Conservation (phyloP, 2,113 vertebrate genomes). For the Tympanuchus pallidicinctus region DNA sequence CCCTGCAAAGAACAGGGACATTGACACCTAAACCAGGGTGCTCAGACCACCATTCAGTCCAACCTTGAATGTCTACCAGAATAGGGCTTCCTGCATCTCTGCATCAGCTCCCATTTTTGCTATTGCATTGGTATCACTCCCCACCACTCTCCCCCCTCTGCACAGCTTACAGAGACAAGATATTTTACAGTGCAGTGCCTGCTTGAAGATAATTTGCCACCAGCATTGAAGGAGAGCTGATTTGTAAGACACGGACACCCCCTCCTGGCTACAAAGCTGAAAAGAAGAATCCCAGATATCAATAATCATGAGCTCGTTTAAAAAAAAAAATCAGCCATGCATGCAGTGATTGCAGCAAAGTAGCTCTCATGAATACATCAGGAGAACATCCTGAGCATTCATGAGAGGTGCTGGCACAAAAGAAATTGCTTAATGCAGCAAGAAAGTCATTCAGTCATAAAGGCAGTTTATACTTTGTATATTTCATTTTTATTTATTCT, state of each 20-base stretch:
- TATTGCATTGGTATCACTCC: fast-evolving
- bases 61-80: too few species aligned
- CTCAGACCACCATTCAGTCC: too few species aligned
- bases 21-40: too few species aligned
- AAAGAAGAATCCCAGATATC: neutral
- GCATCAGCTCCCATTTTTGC: neutral
- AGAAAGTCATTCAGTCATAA: neutral
- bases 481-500: neutral
- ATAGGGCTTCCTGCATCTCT: neutral
- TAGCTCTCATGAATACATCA: slow-evolving; percentile 11
- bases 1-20: too few species aligned
- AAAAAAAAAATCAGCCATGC: slow-evolving; percentile 2
- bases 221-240: neutral
- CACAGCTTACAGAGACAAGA: neutral
- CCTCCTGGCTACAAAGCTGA: slow-evolving; percentile 24
- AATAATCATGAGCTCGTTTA: neutral
- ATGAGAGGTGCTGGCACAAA: neutral
- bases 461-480: neutral
- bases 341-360: neutral
- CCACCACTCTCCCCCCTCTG: neutral
- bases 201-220: neutral
- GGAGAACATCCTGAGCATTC: neutral
- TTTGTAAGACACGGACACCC: slow-evolving; percentile 44
- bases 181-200: fast-evolving
- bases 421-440: neutral